phyloP scores from a whole-genome alignment of 1,140 invertebrate species.

The Pseudomyrmex gracilis region DNA sequence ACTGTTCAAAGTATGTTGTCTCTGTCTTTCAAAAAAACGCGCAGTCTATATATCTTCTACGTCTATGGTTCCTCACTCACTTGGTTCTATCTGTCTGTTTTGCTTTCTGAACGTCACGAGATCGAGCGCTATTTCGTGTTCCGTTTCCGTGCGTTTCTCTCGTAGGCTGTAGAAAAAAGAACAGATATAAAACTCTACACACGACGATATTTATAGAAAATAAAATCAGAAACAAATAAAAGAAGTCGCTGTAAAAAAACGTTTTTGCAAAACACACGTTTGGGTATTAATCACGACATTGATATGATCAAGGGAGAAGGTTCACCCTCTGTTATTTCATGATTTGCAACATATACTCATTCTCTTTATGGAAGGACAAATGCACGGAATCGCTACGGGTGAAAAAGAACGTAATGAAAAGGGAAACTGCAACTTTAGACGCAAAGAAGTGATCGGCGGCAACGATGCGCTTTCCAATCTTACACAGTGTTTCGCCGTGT shows the following conservation, averaged over 20 bases:
- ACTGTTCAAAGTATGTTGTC: too few species aligned
- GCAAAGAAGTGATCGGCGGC: neutral
- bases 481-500: too few species aligned
- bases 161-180: neutral
- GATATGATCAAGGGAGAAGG: too few species aligned
- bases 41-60: too few species aligned
- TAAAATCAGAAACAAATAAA: too few species aligned
- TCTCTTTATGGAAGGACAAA: neutral
- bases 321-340: too few species aligned
- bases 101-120: conserved; percentile 6
- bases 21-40: too few species aligned
- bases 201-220: too few species aligned
- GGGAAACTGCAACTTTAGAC: neutral
- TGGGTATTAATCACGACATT: too few species aligned
- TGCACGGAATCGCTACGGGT: neutral
- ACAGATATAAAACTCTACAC: neutral
- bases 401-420: conserved; percentile 4
- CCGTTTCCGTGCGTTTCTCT: conserved; percentile 17
- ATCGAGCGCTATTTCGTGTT: neutral
- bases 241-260: too few species aligned
- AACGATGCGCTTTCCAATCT: neutral
- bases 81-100: conserved; percentile 2
- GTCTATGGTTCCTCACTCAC: neutral
- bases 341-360: too few species aligned
- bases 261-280: too few species aligned